Conservation (phyloP, 2,797 vertebrate species). For the Liasis olivaceus region DNA sequence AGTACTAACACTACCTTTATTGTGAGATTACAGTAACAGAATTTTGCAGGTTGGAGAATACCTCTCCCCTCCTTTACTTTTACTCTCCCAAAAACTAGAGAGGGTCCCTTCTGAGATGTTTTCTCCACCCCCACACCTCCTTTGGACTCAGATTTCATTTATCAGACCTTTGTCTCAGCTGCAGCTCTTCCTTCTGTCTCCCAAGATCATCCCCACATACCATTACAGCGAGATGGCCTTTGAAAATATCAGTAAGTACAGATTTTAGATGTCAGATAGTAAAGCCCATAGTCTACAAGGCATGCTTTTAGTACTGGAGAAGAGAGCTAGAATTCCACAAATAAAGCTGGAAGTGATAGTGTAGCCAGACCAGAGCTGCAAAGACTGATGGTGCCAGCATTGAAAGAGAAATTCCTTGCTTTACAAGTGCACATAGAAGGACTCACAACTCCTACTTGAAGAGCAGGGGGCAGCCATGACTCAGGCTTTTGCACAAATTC, state of each 20-base stretch:
- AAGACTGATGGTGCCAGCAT: not conserved
- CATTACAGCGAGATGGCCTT: not conserved
- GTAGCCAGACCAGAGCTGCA: not conserved
- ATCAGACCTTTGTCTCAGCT: not conserved
- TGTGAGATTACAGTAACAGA: not conserved
- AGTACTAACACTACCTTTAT: not conserved
- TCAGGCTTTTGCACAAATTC: not conserved
- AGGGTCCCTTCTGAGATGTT: not conserved
- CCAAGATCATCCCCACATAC: not conserved
- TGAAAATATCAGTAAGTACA: too few species aligned
- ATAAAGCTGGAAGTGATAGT: not conserved
- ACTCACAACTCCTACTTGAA: not conserved
- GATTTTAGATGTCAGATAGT: too few species aligned
- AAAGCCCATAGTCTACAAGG: too few species aligned
- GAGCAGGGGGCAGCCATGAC: not conserved
- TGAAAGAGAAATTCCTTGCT: not conserved
- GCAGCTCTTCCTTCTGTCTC: not conserved
- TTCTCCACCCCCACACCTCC: not conserved
- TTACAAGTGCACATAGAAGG: not conserved
- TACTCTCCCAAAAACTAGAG: too few species aligned
- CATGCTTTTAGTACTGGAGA: too few species aligned
- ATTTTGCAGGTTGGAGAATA: not conserved
- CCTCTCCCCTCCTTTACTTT: not conserved
- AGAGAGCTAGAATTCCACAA: too few species aligned
- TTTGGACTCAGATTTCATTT: not conserved